Base-by-base conservation (phyloP, 2,113 vertebrate species). In the Spea bombifrons region DNA sequence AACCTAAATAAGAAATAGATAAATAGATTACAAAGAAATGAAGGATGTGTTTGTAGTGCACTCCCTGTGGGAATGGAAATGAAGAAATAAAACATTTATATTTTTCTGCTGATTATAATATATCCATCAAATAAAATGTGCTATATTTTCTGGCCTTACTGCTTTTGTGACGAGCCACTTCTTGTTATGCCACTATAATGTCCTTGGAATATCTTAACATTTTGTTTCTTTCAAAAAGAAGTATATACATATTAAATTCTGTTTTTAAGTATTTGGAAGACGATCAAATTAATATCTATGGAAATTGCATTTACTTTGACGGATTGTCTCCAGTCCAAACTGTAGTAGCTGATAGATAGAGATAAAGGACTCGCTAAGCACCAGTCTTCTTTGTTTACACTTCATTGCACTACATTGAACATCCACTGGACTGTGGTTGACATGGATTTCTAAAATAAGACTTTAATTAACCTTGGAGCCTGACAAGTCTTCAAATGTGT, bases 391-490 rank as follows among this genome's bases (percentile, higher is more conserved):
- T 82, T 69, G 45, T 80, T 83, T 78, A 79, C 44, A 66, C 82
- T 82, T 7, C 1, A 78, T 61, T 79, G 30, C 75, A 76, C 61
- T 69, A 71, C 72, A 64, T 46, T 83, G 82, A 78, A 74, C 82
- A 85, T 79, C 17, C 78, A 82, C 0, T 4, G 43, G 30, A 17
- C 49, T 69, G 74, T 77, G 76, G 67, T 57, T 71, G 52, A 75
- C 69, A 64, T 17, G 77, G 49, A 43, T 75, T 85, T 82, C 75
- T 85, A 65, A 82, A n/a, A 77, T 55, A 71, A 52, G 72, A 72
- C 70, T 78, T 79, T 69, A 77, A 53, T 67, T 88, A 76, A 81
- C 79, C 81, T 84, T 84, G 77, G 63, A 79, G 77, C 76, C 64
- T n/a, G 77, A 73, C 64, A 43, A 73, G 65, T 57, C 52, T 13